Percentiles rank a stretch among this genome's conserved stretches.
Evolutionary conservation across 2,888 invertebrate species (phyloP).

Genomic region (Herminia tarsipennalis): DNA sequence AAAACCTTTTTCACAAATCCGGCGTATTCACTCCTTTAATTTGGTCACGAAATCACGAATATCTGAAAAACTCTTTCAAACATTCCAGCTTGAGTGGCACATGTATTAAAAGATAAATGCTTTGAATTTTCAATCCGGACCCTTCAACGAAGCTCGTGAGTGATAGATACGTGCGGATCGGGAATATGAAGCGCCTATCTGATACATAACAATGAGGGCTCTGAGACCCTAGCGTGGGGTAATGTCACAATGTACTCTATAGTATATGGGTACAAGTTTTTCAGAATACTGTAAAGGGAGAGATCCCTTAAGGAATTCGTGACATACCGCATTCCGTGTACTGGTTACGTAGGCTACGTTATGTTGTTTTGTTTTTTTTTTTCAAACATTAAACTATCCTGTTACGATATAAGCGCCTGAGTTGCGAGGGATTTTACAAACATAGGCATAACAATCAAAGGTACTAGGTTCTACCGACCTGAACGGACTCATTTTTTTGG

Average conservation of each 20-base stretch:
- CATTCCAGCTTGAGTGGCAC: slow-evolving; percentile 30
- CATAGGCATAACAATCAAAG: no score
- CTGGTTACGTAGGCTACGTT: no score
- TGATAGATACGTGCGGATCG: slow-evolving; percentile 34
- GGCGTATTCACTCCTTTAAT: neutral
- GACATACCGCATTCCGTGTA: neutral
- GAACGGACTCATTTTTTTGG: no score
- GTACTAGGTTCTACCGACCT: no score
- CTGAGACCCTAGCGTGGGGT: slow-evolving; percentile 10
- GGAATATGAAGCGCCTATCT: slow-evolving; percentile 40
- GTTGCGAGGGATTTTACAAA: no score
- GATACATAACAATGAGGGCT: slow-evolving; percentile 44
- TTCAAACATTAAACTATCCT: neutral
- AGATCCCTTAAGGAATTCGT: no score
- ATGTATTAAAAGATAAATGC: slow-evolving; percentile 43
- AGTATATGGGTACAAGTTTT: neutral
- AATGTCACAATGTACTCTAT: neutral
- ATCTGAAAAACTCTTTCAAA: slow-evolving; percentile 9
- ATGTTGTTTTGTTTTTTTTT: neutral
- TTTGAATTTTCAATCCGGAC: slow-evolving; percentile 43
- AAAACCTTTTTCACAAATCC: neutral
- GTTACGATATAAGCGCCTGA: no score
- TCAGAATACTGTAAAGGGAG: no score
- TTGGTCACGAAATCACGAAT: slow-evolving; percentile 10
- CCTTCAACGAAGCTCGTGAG: slow-evolving; percentile 24